Percentiles rank a stretch among this genome's conserved stretches.
Conservation (phyloP, 2,113 vertebrate species). For the Daphoenositta chrysoptera region DNA sequence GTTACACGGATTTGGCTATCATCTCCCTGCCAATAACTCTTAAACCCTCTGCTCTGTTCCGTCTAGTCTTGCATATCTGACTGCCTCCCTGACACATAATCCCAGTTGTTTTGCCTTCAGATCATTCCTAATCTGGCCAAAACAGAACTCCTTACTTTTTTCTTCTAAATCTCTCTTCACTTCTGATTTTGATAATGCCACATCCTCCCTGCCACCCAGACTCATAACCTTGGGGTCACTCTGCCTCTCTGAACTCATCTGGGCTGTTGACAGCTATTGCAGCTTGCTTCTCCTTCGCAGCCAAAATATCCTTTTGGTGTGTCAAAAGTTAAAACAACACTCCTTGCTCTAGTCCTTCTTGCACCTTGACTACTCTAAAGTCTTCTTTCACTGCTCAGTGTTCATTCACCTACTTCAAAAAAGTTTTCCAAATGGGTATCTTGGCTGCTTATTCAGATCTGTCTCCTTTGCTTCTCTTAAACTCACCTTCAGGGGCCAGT, state of each 20-base stretch:
- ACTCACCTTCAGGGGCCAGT: not conserved
- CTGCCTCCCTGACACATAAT: conserved; percentile 38
- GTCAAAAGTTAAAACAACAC: not conserved
- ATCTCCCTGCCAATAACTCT: conserved; percentile 47
- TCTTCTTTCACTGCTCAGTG: not conserved
- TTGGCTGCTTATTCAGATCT: not conserved
- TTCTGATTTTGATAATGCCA: conserved; percentile 10
- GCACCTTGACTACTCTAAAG: not conserved
- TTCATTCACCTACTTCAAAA: not conserved
- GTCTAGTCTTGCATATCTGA: conserved; percentile 38
- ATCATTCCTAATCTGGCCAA: conserved; percentile 53
- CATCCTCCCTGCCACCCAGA: not conserved
- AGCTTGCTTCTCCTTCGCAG: not conserved
- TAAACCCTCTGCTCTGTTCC: conserved; percentile 30
- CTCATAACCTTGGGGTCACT: not conserved
- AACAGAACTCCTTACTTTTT: conserved; percentile 44
- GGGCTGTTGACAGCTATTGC: not conserved
- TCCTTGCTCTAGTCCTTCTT: not conserved
- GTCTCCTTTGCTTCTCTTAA: not conserved
- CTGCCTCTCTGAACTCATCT: not conserved
- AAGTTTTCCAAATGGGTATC: not conserved
- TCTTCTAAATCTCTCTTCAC: not conserved
- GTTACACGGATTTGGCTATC: conserved; percentile 27
- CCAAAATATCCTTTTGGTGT: not conserved
- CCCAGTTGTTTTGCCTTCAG: conserved; percentile 48